Percentiles rank a stretch among this genome's conserved stretches.
Evolutionary conservation across 2,113 vertebrate species (phyloP).

Genomic region (Ursus arctos): DNA sequence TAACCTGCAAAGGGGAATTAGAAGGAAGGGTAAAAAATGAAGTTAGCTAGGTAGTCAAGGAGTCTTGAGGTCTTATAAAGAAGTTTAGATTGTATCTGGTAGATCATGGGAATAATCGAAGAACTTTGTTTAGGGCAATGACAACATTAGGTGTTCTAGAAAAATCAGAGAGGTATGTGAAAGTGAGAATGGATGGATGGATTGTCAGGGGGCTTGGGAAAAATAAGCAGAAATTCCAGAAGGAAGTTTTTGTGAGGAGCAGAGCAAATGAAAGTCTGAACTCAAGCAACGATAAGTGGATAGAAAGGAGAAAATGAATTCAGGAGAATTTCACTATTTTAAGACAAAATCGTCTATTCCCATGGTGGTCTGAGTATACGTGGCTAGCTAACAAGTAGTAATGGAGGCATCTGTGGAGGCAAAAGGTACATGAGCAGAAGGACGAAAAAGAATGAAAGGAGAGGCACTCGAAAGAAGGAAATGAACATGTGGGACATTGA

Average conservation of each 20-base stretch:
- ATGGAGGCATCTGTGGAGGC: not conserved
- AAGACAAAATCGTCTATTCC: constrained; percentile 36
- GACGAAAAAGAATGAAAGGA: not conserved
- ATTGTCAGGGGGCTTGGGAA: not conserved
- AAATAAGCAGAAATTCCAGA: constrained; percentile 4
- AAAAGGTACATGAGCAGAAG: not conserved
- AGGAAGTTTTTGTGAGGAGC: not conserved
- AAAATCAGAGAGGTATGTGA: not conserved
- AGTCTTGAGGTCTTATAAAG: constrained; percentile 8
- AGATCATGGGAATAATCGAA: not conserved
- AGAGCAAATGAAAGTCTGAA: not conserved
- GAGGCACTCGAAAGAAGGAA: not conserved
- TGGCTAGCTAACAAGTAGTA: not conserved
- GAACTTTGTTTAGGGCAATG: not conserved
- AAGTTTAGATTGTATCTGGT: not conserved
- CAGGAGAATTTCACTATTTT: constrained; percentile 6
- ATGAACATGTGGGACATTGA: not conserved
- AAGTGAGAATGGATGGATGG: not conserved
- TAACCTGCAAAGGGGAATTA: not conserved
- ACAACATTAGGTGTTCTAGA: not conserved
- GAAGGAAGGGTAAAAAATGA: not conserved
- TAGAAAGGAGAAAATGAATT: not conserved
- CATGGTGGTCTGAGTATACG: not conserved
- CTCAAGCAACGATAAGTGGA: not conserved
- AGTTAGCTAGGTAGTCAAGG: not conserved